A percentile compares a stretch with the other conserved stretches of the same genome.
phyloP scores from a whole-genome alignment of 2,113 vertebrate genomes.

The Oenanthe melanoleuca region DNA sequence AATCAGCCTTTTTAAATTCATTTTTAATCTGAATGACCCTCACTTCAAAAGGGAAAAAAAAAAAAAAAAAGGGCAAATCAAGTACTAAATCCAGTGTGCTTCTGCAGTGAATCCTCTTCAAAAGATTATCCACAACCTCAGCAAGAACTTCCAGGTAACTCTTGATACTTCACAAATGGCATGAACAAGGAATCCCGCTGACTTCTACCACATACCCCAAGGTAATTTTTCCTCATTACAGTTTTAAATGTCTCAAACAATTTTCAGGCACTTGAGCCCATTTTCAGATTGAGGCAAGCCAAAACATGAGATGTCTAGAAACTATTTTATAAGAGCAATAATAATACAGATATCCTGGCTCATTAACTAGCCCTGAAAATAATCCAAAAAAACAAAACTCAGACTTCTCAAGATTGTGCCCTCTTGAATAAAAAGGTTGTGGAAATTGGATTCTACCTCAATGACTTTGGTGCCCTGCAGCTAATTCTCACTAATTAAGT shows the following conservation, averaged over 20 bases:
- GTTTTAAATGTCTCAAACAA: conserved; percentile 4
- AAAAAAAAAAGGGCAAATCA: neutral
- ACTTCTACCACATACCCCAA: conserved; percentile 16
- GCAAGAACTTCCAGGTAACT: neutral
- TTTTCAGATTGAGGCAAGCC: conserved; percentile 40
- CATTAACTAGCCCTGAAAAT: neutral
- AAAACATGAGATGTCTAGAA: conserved; percentile 36
- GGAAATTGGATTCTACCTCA: conserved; percentile 33
- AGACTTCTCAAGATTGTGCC: neutral
- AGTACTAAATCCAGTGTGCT: neutral
- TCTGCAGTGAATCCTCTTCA: neutral
- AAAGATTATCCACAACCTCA: neutral
- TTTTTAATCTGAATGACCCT: neutral
- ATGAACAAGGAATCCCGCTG: neutral
- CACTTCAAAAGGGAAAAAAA: neutral
- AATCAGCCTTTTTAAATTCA: neutral
- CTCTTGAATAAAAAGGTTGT: neutral
- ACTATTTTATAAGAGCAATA: neutral
- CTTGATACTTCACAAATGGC: neutral
- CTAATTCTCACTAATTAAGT: conserved; percentile 38
- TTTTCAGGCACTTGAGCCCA: conserved; percentile 20
- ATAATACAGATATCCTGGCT: neutral
- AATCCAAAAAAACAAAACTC: neutral
- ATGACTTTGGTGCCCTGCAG: conserved; percentile 15
- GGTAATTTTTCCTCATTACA: conserved; percentile 14